Percentiles rank a stretch among this genome's conserved stretches.
Evolutionary conservation across 2,113 vertebrate species (phyloP).

Genomic region (Erythrolamprus reginae): DNA sequence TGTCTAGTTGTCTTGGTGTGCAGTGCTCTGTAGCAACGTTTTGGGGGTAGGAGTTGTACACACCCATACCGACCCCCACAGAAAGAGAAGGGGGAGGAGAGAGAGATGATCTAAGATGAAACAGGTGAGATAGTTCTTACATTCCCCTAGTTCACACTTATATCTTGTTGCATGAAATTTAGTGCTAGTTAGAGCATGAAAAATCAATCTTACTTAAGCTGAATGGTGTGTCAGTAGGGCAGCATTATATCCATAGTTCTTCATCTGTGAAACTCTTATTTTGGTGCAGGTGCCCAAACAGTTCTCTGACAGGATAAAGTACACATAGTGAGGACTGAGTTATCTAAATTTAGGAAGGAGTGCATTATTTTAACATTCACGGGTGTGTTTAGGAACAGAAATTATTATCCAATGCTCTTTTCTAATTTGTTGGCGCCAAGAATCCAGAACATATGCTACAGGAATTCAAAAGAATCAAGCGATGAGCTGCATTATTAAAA

Average conservation of each 20-base stretch:
- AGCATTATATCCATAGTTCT: neutral
- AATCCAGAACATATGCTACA: neutral
- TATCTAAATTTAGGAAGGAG: neutral
- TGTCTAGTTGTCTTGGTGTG: too few species aligned
- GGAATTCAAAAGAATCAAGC: neutral
- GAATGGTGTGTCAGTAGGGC: conserved; percentile 1
- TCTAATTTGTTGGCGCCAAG: neutral
- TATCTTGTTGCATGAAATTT: conserved; percentile 13
- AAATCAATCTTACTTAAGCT: conserved; percentile 7
- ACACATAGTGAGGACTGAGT: neutral
- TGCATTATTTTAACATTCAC: neutral
- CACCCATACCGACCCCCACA: too few species aligned
- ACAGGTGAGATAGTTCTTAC: neutral
- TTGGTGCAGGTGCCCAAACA: neutral
- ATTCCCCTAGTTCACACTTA: neutral
- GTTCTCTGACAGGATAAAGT: neutral
- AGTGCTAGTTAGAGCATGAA: neutral
- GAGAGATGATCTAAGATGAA: neutral
- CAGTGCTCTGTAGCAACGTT: too few species aligned
- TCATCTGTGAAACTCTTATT: neutral
- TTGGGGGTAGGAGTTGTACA: too few species aligned
- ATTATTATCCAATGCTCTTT: neutral
- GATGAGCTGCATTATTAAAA: neutral
- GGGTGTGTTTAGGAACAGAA: neutral
- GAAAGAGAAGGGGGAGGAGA: neutral